Evolutionary conservation across 2,888 invertebrate species (phyloP).

Genomic region (Chrysomela aeneicollis): DNA sequence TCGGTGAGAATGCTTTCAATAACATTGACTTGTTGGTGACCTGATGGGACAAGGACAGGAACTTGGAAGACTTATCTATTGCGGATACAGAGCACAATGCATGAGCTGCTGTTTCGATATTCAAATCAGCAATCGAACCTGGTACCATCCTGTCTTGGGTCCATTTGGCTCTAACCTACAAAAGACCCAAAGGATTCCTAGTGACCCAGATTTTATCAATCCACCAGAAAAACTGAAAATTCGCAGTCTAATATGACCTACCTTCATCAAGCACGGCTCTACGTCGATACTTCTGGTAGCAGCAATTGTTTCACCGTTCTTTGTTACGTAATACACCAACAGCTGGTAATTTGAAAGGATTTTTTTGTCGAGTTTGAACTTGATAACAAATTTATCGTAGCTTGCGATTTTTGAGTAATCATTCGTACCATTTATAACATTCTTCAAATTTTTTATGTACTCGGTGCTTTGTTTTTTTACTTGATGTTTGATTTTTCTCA

Average conservation of each 20-base stretch:
- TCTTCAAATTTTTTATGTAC: constrained; percentile 47
- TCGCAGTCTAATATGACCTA: constrained; percentile 12
- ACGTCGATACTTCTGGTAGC: constrained; percentile 64
- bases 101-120: constrained; percentile 63
- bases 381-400: constrained; percentile 60
- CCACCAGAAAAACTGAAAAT: too few species aligned
- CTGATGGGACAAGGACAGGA: constrained; percentile 51
- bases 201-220: background rate
- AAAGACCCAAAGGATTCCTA: constrained; percentile 50
- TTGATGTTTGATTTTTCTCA: constrained; percentile 48
- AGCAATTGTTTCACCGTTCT: constrained; percentile 67
- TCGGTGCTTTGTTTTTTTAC: constrained; percentile 47
- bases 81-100: constrained; percentile 68
- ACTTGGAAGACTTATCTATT: constrained; percentile 66
- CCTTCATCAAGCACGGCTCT: constrained; percentile 63
- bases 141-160: constrained; percentile 62
- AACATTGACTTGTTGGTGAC: constrained; percentile 44
- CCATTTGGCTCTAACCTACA: constrained; percentile 61
- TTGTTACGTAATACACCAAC: constrained; percentile 65
- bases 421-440: constrained; percentile 52
- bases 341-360: constrained; percentile 63
- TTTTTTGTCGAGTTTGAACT: constrained; percentile 62
- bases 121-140: constrained; percentile 62
- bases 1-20: constrained; percentile 45
- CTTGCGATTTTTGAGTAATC: constrained; percentile 47